These are phyloP conservation scores for Nysson spinosus DNA, from an alignment of 2,888 invertebrate genomes.

Conservation along the genomic window DNA sequence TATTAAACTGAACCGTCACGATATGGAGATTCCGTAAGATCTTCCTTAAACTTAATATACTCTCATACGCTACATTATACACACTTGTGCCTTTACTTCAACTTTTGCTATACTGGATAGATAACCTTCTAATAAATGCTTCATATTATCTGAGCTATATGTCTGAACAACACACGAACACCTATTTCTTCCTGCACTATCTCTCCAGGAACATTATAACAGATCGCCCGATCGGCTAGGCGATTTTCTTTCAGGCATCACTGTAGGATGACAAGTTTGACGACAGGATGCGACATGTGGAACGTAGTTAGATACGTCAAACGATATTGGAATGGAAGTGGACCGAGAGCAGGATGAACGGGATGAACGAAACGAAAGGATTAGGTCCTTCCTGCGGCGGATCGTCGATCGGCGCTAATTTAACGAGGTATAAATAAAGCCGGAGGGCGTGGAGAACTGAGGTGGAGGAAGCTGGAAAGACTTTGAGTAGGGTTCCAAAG, in stretches of 20 bases:
- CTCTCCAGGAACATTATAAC: constrained; percentile 14
- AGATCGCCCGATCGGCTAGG: constrained; percentile 12
- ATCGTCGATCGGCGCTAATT: constrained; percentile 72
- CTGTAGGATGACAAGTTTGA: constrained; percentile 22
- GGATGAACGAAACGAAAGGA: constrained; percentile 27
- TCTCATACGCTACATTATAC: too few species aligned
- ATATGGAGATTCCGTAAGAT: too few species aligned
- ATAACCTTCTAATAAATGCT: too few species aligned
- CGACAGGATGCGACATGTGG: constrained; percentile 56
- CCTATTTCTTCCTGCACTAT: too few species aligned
- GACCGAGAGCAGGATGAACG: constrained; percentile 30
- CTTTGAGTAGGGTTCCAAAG: constrained; percentile 55
- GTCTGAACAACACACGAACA: too few species aligned
- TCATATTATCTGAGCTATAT: too few species aligned
- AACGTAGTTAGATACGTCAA: constrained; percentile 53
- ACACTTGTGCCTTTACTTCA: too few species aligned
- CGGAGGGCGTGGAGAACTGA: constrained; percentile 36
- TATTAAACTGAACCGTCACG: too few species aligned
- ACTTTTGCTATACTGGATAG: too few species aligned
- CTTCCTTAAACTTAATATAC: too few species aligned
- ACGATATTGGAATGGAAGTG: constrained; percentile 50
- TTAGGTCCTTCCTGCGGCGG: constrained; percentile 52
- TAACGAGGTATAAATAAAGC: constrained; percentile 73
- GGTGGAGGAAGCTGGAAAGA: constrained; percentile 49
- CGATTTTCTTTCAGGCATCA: neutral